Base-by-base conservation (phyloP, 2,797 vertebrate genomes). In the Picus viridis region DNA sequence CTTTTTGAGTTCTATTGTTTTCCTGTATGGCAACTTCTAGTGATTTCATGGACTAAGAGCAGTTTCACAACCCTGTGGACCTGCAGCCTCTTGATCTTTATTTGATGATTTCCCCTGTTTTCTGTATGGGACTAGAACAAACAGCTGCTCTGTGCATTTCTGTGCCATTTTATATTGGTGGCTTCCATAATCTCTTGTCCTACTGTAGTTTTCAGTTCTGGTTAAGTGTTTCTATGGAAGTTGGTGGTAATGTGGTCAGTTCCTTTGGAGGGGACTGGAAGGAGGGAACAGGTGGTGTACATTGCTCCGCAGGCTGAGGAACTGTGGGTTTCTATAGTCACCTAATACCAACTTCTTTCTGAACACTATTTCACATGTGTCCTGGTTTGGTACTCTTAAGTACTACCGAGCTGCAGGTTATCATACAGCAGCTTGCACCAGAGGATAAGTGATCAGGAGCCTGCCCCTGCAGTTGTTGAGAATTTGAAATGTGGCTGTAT, bases 161-260 rank as follows among this genome's bases (percentile, higher is more conserved):
- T 34, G 45, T 19, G 39, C 36, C 12, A 2, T 7, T 73, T 67
- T 7, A 56, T 2, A n/a, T 12, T 10, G 2, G 20, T 0, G 0
- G 7, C 24, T 10, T 45, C 47, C 0, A 2, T 27, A 0, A 2
- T 27, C 0, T 65, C 18, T 64, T 16, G 3, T 22, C 29, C 62
- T 16, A 6, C 39, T 43, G 32, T n/a, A 27, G 22, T 32, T 85
- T 70, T 47, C 17, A 19, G 6, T 17, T 53, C n/a, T 12, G 9
- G 10, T 32, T 41, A 39, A 6, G 32, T n/a, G 22, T 58, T 29
- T 6, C 9, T 6, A 4, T 29, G 58, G 43, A 69, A 39, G 24
- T 22, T 39, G 19, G 53, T 43, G 39, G 43, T 43, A 17, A 27
- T 34, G 45, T 63, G 24, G 36, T 43, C 5, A 10, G 30, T 9